Evolutionary conservation across 1,140 invertebrate genomes (phyloP).

Genomic region (Bombus soroeensis): DNA sequence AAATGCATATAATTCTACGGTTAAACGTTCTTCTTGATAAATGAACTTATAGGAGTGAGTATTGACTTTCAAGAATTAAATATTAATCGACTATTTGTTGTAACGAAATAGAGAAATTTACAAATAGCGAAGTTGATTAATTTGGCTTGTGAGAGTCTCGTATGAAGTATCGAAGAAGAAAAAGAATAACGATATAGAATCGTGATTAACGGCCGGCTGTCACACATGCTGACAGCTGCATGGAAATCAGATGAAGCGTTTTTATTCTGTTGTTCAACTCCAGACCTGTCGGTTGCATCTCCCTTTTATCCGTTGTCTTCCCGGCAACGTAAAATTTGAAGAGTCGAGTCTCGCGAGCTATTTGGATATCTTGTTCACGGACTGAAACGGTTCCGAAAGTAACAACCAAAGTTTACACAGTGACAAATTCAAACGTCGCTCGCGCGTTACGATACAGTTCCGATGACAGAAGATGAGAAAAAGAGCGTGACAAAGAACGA

Average conservation of each 20-base stretch:
- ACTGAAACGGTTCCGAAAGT: not conserved
- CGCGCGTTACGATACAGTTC: not conserved
- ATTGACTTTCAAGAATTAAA: not conserved
- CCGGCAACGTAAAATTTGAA: slow-evolving; percentile 48
- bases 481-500: not conserved
- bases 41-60: not conserved
- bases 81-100: too few species aligned
- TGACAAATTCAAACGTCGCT: not conserved
- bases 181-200: not conserved
- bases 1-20: not conserved
- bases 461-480: not conserved
- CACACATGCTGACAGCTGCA: slow-evolving; percentile 76
- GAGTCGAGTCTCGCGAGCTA: slow-evolving; percentile 21
- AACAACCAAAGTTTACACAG: not conserved
- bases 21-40: not conserved
- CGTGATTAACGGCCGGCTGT: slow-evolving; percentile 66
- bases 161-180: slow-evolving; percentile 15
- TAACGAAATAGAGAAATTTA: not conserved
- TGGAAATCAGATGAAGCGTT: slow-evolving; percentile 74
- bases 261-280: slow-evolving; percentile 54
- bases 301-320: slow-evolving; percentile 12
- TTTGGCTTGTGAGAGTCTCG: not conserved
- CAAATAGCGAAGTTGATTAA: not conserved
- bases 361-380: not conserved
- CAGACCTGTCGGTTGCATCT: slow-evolving; percentile 30